Percentiles rank a stretch among this genome's conserved stretches.
phyloP scores from a whole-genome alignment of 2,888 invertebrate genomes.

The Incurvaria masculella region DNA sequence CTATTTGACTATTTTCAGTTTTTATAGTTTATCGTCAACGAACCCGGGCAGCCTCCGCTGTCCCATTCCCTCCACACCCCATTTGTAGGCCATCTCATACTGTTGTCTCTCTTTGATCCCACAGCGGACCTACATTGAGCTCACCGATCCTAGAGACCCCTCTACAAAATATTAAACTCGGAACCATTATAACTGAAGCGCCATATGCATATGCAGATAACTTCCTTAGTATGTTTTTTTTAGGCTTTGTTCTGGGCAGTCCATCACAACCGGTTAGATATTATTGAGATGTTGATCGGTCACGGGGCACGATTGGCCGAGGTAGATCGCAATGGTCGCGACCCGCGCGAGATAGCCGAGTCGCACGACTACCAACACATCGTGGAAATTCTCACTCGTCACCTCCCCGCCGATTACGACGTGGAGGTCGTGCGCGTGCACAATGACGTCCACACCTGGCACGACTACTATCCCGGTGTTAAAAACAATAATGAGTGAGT shows the following conservation, averaged over 20 bases:
- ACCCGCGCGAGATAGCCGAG: constrained; percentile 51
- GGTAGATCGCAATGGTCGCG: constrained; percentile 48
- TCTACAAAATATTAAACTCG: no score
- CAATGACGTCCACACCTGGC: constrained; percentile 34
- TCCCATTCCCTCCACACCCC: no score
- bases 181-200: no score
- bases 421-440: constrained; percentile 22
- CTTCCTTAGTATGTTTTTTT: no score
- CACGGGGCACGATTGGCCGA: constrained; percentile 47
- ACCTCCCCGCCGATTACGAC: constrained; percentile 24
- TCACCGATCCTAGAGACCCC: no score
- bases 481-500: constrained; percentile 31
- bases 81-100: no score
- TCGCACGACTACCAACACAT: constrained; percentile 49
- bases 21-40: no score
- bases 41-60: no score
- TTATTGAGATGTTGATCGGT: constrained; percentile 51
- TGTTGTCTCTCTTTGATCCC: no score
- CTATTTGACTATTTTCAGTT: no score
- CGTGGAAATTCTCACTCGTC: constrained; percentile 35
- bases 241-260: constrained; percentile 65
- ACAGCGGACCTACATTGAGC: no score
- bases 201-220: no score
- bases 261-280: constrained; percentile 50
- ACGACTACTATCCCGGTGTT: constrained; percentile 50